Conservation (phyloP, 2,113 vertebrate genomes). For the Hoplias malabaricus region DNA sequence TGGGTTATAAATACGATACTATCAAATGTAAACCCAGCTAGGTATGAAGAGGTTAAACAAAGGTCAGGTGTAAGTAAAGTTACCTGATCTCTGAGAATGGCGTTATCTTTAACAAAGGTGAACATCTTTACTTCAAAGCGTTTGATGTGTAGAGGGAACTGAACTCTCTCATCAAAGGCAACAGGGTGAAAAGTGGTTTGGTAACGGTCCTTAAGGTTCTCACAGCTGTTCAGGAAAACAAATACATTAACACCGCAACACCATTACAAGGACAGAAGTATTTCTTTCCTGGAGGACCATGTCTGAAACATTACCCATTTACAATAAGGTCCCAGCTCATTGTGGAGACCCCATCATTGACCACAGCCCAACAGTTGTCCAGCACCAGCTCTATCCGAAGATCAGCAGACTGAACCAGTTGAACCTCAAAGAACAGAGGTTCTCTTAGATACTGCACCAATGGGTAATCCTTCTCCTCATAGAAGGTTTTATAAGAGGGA, state of each 20-base stretch:
- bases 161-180: conserved; percentile 53
- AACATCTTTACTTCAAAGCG: conserved; percentile 73
- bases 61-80: background rate
- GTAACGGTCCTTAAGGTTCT: conserved; percentile 55
- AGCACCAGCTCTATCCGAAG: conserved; percentile 41
- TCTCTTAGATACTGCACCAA: conserved; percentile 62
- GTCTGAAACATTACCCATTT: conserved; percentile 1
- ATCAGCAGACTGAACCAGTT: conserved; percentile 33
- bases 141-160: conserved; percentile 62
- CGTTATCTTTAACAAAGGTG: conserved; percentile 57
- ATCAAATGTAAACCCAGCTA: too few relatives aligned
- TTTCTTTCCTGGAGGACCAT: background rate
- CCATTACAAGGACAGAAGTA: background rate
- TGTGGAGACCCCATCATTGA: background rate
- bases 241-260: too few relatives aligned
- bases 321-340: conserved; percentile 44
- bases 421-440: conserved; percentile 67
- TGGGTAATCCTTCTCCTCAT: conserved; percentile 65
- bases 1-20: too few relatives aligned
- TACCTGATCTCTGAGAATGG: conserved; percentile 56
- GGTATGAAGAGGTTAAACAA: too few relatives aligned
- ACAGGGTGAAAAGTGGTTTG: conserved; percentile 63
- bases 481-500: conserved; percentile 58
- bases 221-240: conserved; percentile 58
- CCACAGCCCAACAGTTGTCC: conserved; percentile 48